Evolutionary conservation across 2,797 vertebrate genomes (phyloP).

Genomic region (Sphenodon punctatus): DNA sequence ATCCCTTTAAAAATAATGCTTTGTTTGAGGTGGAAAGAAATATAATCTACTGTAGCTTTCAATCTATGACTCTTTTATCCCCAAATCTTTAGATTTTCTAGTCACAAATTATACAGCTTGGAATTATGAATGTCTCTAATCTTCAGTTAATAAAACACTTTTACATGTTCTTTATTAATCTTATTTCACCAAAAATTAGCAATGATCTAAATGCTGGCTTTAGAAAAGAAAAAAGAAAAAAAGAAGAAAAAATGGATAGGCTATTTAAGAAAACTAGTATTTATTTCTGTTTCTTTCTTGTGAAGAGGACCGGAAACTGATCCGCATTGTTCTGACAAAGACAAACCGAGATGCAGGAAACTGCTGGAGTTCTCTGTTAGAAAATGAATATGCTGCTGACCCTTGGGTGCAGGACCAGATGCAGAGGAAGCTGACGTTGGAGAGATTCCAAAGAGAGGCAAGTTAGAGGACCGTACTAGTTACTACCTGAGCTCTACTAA

Average conservation of each 20-base stretch:
- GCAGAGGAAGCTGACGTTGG: constrained; percentile 96
- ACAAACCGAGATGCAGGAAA: constrained; percentile 93
- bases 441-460: constrained; percentile 96
- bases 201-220: neutral
- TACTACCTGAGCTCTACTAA: neutral
- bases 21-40: neutral
- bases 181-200: neutral
- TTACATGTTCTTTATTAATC: neutral
- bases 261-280: too few species aligned
- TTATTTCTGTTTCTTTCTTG: neutral
- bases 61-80: neutral
- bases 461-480: constrained; percentile 42
- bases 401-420: constrained; percentile 97
- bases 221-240: neutral
- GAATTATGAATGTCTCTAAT: neutral
- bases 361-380: constrained; percentile 94
- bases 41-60: neutral
- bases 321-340: constrained; percentile 92
- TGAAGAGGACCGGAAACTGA: constrained; percentile 93
- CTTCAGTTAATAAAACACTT: neutral
- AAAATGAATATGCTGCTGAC: constrained; percentile 91
- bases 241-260: too few species aligned
- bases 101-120: neutral
- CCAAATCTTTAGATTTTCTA: neutral
- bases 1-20: neutral